Evolutionary conservation across 1,140 invertebrate genomes (phyloP), one percentile per base, ranked within the genome.

Genomic region (Lepidurus couesii): DNA sequence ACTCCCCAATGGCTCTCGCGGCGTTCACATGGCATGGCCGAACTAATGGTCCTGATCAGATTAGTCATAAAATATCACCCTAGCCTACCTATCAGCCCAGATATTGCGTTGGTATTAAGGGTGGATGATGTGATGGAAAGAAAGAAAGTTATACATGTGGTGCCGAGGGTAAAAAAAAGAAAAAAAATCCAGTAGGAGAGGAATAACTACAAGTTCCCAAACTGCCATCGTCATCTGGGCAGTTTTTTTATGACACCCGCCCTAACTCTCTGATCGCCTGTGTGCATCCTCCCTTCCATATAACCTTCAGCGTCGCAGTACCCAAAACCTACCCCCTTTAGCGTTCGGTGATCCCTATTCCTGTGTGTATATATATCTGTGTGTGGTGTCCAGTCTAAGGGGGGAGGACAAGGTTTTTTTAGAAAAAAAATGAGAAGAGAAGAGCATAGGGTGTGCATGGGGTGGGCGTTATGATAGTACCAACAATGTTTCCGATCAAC

Each of bases 171-270:
- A 65, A 65, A 65, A 47, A 65, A 65, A 65, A n/a, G 21, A n/a
- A 65, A 65, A 65, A n/a, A 65, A 65, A 65, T 65, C 53, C 13
- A 65, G 53, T 16, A 65, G 45, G 16, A 65, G 53, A 65, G 53
- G 53, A 65, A 65, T 65, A 65, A 65, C 53, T 65, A 16, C 53
- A 65, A 65, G 16, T 9, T 65, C 53, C 21, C 34, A 34, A 34
- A 65, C 53, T 65, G 53, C 9, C 13, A 65, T 65, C 53, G 53
- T 65, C 53, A 65, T 65, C 53, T 65, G 53, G 53, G 21, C 53
- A 65, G 53, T 65, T 65, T 65, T 26, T 65, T 65, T 65, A 65
- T 65, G 53, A 65, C 53, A 65, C 53, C 53, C 53, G 53, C 53
- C 53, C 53, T 65, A 65, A 65, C 53, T 65, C 53, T 65, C 53